phyloP scores from a whole-genome alignment of 2,888 invertebrate species.

The Calameuta idolon region DNA sequence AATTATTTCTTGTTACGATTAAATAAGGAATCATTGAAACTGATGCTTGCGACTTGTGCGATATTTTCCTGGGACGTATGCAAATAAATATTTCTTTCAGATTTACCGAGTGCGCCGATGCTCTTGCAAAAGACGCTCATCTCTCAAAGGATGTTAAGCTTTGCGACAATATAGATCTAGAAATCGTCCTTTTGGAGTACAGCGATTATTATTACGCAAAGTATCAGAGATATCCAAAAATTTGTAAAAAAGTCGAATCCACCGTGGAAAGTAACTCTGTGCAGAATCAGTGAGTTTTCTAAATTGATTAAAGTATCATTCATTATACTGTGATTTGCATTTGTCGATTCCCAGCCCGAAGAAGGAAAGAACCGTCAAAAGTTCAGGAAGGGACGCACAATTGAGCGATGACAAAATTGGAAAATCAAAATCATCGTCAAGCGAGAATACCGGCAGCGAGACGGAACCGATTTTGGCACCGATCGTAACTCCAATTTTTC shows the following conservation, averaged over 20 bases:
- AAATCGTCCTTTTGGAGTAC: slow-evolving; percentile 89
- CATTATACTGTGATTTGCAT: neutral
- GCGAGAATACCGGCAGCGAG: slow-evolving; percentile 15
- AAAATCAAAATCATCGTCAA: slow-evolving; percentile 42
- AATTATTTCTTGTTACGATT: no score
- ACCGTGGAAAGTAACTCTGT: slow-evolving; percentile 1
- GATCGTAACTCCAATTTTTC: slow-evolving; percentile 46
- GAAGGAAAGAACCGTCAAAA: slow-evolving; percentile 28
- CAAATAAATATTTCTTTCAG: slow-evolving; percentile 52
- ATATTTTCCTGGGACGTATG: neutral
- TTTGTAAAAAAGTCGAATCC: slow-evolving; percentile 74
- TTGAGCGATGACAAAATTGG: slow-evolving; percentile 33
- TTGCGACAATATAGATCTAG: slow-evolving; percentile 93
- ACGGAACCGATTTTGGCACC: slow-evolving; percentile 39
- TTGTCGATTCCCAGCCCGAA: neutral
- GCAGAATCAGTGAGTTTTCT: slow-evolving; percentile 29
- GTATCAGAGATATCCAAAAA: slow-evolving; percentile 88
- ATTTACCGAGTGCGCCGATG: slow-evolving; percentile 74
- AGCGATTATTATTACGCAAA: slow-evolving; percentile 86
- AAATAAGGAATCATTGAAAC: no score
- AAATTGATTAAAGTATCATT: neutral
- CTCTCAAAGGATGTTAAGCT: slow-evolving; percentile 78
- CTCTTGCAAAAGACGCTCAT: slow-evolving; percentile 79
- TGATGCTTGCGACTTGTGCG: no score
- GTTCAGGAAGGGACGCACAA: slow-evolving; percentile 23